These are phyloP conservation scores for Pempheris klunzingeri DNA, from an alignment of 2,797 vertebrate genomes.

Conservation along the genomic window DNA sequence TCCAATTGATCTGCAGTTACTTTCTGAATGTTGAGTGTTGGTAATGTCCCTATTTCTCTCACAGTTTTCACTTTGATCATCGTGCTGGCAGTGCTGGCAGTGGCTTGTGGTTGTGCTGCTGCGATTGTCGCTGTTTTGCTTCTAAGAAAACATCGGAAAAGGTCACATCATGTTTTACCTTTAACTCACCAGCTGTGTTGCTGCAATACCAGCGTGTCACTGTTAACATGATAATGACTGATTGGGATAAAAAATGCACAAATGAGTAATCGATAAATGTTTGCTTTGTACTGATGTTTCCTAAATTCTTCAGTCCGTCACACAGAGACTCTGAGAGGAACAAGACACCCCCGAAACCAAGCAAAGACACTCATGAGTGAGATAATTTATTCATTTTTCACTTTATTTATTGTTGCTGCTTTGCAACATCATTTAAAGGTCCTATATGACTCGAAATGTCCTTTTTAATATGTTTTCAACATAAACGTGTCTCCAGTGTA, in stretches of 20 bases:
- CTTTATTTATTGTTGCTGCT: no score
- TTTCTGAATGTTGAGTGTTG: not conserved
- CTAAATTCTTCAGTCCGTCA: not conserved
- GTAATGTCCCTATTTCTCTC: not conserved
- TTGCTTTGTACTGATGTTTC: not conserved
- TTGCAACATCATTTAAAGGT: no score
- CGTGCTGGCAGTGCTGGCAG: rapidly evolving
- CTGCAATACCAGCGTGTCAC: no score
- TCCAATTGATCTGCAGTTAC: not conserved
- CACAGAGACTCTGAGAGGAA: not conserved
- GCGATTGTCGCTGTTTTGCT: rapidly evolving
- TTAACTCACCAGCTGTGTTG: not conserved
- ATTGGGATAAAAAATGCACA: no score
- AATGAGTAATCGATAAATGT: not conserved
- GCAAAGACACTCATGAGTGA: not conserved
- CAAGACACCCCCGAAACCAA: not conserved
- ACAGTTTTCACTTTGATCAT: not conserved
- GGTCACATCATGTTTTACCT: constrained; percentile 13
- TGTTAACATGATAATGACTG: no score
- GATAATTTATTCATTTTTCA: not conserved
- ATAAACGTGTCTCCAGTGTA: no score
- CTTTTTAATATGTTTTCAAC: no score
- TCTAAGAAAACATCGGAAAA: not conserved
- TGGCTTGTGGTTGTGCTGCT: rapidly evolving
- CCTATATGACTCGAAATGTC: no score